Percentiles rank a stretch among this genome's conserved stretches.
These are phyloP conservation scores for Drosophila silvestris DNA, from an alignment of 2,888 invertebrate genomes.

Conservation along the genomic window DNA sequence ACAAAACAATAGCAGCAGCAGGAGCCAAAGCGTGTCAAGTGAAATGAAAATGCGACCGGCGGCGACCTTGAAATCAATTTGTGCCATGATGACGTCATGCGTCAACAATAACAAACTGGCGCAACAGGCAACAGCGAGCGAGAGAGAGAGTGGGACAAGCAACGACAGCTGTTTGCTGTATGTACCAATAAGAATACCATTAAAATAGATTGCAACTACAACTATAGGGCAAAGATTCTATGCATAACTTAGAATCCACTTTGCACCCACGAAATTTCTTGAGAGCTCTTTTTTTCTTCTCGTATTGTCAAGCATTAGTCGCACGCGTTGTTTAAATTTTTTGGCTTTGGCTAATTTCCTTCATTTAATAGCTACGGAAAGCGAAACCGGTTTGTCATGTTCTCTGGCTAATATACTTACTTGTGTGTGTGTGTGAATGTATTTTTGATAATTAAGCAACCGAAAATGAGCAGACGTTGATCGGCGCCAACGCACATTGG, in stretches of 20 bases:
- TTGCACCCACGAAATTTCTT: constrained; percentile 48
- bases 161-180: constrained; percentile 60
- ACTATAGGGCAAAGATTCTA: constrained; percentile 22
- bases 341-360: constrained; percentile 61
- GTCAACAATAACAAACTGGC: constrained; percentile 44
- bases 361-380: constrained; percentile 50
- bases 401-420: constrained; percentile 48
- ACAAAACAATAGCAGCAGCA: constrained; percentile 16
- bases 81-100: constrained; percentile 72
- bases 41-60: constrained; percentile 75
- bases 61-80: constrained; percentile 74
- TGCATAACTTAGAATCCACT: constrained; percentile 38
- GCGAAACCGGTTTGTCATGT: constrained; percentile 75
- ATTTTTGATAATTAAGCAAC: constrained; percentile 60
- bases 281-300: constrained; percentile 1
- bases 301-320: constrained; percentile 11
- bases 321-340: constrained; percentile 28
- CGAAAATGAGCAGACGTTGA: constrained; percentile 38
- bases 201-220: constrained; percentile 46
- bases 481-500: constrained; percentile 22
- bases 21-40: constrained; percentile 70
- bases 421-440: constrained; percentile 7
- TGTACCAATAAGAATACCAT: constrained; percentile 35
- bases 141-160: constrained; percentile 16
- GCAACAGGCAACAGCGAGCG: constrained; percentile 31